Base-by-base conservation (phyloP, 2,113 vertebrate genomes). In the Sisor rabdophorus region DNA sequence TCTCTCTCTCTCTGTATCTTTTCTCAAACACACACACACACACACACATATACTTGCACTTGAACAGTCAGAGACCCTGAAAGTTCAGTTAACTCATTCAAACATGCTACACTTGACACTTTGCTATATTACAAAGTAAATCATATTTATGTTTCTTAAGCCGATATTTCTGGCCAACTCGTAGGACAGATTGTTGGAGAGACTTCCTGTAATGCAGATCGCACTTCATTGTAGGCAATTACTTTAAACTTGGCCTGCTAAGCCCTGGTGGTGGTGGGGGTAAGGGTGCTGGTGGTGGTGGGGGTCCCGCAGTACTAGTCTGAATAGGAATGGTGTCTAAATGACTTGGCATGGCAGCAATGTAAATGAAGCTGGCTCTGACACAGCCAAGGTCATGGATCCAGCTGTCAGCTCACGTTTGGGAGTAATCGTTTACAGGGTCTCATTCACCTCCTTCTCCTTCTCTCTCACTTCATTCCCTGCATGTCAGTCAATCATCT, bases 271-370 rank as follows among this genome's bases (percentile, higher is more conserved):
- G 77, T 72, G 50, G 56, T 69, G 19, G 53, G 20, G 20, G 73
- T 78, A 82, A 73, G 63, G 48, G 55, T 79, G 81, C 71, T 80
- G 84, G 77, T 71, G 50, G 56, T 71, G 16, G 20, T 4, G 53
- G 73, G 79, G 83, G 75, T 63, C 36, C 40, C 9, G 76, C 60
- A 54, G 60, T 69, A 72, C 80, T 80, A 75, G 69, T 79, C 82
- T 75, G 86, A 90, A 90, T 89, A 88, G 86, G 87, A 89, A 90
- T 91, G 86, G 88, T 86, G 87, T 88, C 87, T 90, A 91, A 91
- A 91, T 92, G 87, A 90, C 89, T 90, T 91, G 89, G 89, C 88
- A 89, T 86, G 84, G 87, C 88, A 87, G 87, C 83, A 85, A 91
- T 93, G 90, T 90, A 87, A 90, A 90, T 91, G 87, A 91, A 80